phyloP scores from a whole-genome alignment of 1,140 invertebrate species.

The Saccostrea echinata region DNA sequence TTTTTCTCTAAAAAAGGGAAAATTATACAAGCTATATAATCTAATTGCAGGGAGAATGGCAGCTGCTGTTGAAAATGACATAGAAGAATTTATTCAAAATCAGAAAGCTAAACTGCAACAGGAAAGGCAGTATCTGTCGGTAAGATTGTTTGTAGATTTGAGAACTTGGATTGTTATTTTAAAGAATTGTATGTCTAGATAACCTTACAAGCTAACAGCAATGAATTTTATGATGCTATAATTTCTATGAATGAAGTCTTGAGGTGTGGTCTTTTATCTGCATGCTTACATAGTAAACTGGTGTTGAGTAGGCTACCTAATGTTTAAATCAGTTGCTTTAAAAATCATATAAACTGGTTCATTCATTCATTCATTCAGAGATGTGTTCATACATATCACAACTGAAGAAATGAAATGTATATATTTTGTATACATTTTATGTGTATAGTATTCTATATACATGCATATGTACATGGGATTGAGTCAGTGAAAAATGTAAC shows the following conservation, averaged over 20 bases:
- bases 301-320: slow-evolving; percentile 17
- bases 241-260: not conserved
- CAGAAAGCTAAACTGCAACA: slow-evolving; percentile 64
- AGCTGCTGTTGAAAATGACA: slow-evolving; percentile 58
- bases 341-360: too few species aligned
- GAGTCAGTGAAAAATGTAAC: too few species aligned
- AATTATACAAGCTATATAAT: not conserved
- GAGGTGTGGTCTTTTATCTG: not conserved
- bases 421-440: too few species aligned
- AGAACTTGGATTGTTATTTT: too few species aligned
- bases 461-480: too few species aligned
- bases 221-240: not conserved
- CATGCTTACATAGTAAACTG: not conserved
- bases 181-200: not conserved
- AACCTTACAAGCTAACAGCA: not conserved
- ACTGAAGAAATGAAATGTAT: too few species aligned
- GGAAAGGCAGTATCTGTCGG: slow-evolving; percentile 60
- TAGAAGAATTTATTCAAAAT: slow-evolving; percentile 62
- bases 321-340: not conserved
- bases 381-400: too few species aligned
- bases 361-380: too few species aligned
- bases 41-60: not conserved
- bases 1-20: not conserved
- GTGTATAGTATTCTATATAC: too few species aligned
- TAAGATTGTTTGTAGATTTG: slow-evolving; percentile 50